Evolutionary conservation across 2,113 vertebrate species (phyloP), one percentile per base, ranked within the genome.

Genomic region (Mugil cephalus): DNA sequence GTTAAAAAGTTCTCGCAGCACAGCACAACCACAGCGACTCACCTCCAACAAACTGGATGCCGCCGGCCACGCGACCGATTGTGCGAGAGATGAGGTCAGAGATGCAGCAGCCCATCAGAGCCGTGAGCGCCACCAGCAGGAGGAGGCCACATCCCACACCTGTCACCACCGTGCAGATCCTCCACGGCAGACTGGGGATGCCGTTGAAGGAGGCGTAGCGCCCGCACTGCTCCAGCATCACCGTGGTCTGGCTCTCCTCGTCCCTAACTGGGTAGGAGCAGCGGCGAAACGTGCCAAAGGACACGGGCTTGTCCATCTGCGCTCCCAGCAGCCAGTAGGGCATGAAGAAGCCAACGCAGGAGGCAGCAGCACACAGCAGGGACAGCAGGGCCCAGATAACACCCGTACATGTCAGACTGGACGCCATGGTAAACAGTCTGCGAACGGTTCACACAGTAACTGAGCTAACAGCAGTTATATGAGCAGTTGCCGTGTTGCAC

Each of bases 341-440:
- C 98, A 99, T 98, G 82, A 99, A 99, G 94, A 98, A 99, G 10
- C 98, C 98, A 70, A 98, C 96, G 0, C 98, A 99, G 76, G 96
- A 97, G 15, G 96, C 91, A 0, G 94, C 95, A 0, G 98, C 97
- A 0, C 96, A 97, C 10, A 98, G 91, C 80, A 99, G 94, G 10
- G 98, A 99, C 65, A 98, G 93, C 76, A 97, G 84, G 24, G 97
- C 94, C 98, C 97, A 99, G 80, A 98, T 71, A 1, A 96, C 12
- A 0, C 98, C 98, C 0, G 94, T 85, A 21, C 95, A 97, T 1
- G 97, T 99, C 79, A 99, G 94, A 80, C 97, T 99, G 17, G 97
- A 98, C 11, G 95, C 96, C 98, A 99, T 99, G 62, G 69, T 39
- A 47, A 73, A 85, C 68, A 59, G 79, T 51, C 61, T 61, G 75